A percentile compares a stretch with the other conserved stretches of the same genome.
These are phyloP conservation scores for Cenopis cana DNA, from an alignment of 2,888 invertebrate genomes.

Conservation along the genomic window DNA sequence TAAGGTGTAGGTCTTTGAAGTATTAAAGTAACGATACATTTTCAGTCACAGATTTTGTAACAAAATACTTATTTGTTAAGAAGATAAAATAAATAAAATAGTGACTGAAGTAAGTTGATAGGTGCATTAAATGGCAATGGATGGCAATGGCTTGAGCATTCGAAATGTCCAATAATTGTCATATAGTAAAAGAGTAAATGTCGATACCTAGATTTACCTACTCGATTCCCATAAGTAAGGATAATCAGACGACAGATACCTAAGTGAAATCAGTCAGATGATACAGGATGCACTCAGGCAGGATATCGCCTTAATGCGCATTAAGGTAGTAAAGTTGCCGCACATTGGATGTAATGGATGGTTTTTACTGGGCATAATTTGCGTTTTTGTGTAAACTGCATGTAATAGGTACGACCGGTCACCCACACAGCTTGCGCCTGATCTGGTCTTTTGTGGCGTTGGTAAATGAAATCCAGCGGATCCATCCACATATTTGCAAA, in stretches of 20 bases:
- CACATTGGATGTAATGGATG: slow-evolving; percentile 6
- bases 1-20: too few species aligned
- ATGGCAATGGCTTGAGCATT: too few species aligned
- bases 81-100: neutral
- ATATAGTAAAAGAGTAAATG: neutral
- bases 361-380: slow-evolving; percentile 39
- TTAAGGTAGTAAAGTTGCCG: slow-evolving; percentile 2
- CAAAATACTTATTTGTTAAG: neutral
- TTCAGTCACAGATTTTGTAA: neutral
- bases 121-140: neutral
- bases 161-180: neutral
- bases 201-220: neutral
- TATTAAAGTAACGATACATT: neutral
- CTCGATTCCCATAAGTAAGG: neutral
- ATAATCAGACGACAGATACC: neutral
- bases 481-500: slow-evolving; percentile 7
- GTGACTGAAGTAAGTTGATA: neutral
- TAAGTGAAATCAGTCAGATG: neutral
- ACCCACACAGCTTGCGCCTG: slow-evolving; percentile 36
- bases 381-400: slow-evolving; percentile 46
- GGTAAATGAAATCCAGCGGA: slow-evolving; percentile 10
- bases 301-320: slow-evolving; percentile 22
- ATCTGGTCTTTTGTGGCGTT: slow-evolving; percentile 19
- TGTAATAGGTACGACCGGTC: slow-evolving; percentile 36
- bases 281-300: neutral